These are phyloP conservation scores for Mastigias papua DNA, from an alignment of 30 jellyfish, hydroid and myxozoan species.

Conservation along the genomic window DNA sequence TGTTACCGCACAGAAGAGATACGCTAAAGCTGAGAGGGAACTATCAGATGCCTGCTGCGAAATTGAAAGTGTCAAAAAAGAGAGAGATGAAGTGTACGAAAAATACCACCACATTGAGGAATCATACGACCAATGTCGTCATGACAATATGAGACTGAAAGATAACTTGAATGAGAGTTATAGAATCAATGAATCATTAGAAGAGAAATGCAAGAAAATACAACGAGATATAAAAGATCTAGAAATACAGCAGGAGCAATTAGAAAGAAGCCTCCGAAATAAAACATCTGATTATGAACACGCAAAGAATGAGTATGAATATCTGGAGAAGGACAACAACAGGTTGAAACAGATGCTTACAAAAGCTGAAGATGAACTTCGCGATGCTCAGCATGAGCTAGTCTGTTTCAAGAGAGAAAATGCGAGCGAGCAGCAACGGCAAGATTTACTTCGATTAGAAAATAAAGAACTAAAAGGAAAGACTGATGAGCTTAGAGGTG, in stretches of 20 bases:
- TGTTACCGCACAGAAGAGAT: constrained; percentile 59
- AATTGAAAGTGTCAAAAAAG: constrained; percentile 13
- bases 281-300: constrained; percentile 50
- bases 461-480: constrained; percentile 25
- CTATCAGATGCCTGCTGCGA: constrained; percentile 47
- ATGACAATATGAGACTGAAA: constrained; percentile 53
- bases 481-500: constrained; percentile 48
- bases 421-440: constrained; percentile 40
- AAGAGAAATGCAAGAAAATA: constrained; percentile 51
- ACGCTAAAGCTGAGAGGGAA: constrained; percentile 55
- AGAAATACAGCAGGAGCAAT: constrained; percentile 39
- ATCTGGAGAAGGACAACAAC: constrained; percentile 52
- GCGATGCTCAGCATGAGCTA: constrained; percentile 48
- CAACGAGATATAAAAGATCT: constrained; percentile 59
- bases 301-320: constrained; percentile 57
- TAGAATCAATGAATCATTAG: constrained; percentile 41
- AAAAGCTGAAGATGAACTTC: constrained; percentile 56
- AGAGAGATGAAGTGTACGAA: constrained; percentile 33
- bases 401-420: constrained; percentile 19
- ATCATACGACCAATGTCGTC: constrained; percentile 34
- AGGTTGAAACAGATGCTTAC: constrained; percentile 45
- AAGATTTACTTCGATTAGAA: constrained; percentile 28
- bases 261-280: constrained; percentile 33
- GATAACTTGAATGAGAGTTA: constrained; percentile 38
- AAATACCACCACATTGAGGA: constrained; percentile 58